Evolutionary conservation across 2,797 vertebrate species (phyloP).

Genomic region (Rhadinocentrus ornatus): DNA sequence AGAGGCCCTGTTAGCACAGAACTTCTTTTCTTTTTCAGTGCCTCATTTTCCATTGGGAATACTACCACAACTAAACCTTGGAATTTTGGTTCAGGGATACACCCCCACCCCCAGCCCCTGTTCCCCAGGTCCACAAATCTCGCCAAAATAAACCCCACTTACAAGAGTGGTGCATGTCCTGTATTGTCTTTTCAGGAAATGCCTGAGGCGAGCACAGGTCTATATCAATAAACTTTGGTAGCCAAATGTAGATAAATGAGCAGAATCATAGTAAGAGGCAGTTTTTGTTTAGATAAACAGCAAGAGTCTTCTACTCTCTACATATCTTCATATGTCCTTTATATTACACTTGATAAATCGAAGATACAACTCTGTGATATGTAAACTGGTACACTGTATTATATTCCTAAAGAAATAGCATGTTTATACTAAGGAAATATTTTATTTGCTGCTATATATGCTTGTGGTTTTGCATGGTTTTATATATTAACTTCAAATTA

Average conservation of each 20-base stretch:
- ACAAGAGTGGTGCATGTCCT: conserved; percentile 80
- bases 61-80: conserved; percentile 78
- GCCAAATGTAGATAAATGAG: conserved; percentile 73
- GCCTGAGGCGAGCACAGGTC: conserved; percentile 78
- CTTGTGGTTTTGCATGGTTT: conserved; percentile 28
- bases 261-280: conserved; percentile 54
- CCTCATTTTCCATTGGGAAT: conserved; percentile 74
- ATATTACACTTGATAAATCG: conserved; percentile 21
- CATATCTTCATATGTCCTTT: conserved; percentile 18
- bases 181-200: conserved; percentile 81
- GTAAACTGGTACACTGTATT: conserved; percentile 34
- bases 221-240: conserved; percentile 77
- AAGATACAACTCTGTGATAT: conserved; percentile 20
- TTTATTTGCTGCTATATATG: conserved; percentile 34
- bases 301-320: conserved; percentile 16
- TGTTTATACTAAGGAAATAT: conserved; percentile 18
- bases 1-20: conserved; percentile 67
- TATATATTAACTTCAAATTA: conserved; percentile 22
- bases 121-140: conserved; percentile 55
- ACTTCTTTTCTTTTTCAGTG: conserved; percentile 69
- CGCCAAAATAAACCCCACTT: conserved; percentile 84
- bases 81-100: conserved; percentile 79
- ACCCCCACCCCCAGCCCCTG: not conserved
- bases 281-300: conserved; percentile 50
- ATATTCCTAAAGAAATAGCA: conserved; percentile 45